Conservation (phyloP, 2,113 vertebrate genomes). For the Pristiophorus japonicus region DNA sequence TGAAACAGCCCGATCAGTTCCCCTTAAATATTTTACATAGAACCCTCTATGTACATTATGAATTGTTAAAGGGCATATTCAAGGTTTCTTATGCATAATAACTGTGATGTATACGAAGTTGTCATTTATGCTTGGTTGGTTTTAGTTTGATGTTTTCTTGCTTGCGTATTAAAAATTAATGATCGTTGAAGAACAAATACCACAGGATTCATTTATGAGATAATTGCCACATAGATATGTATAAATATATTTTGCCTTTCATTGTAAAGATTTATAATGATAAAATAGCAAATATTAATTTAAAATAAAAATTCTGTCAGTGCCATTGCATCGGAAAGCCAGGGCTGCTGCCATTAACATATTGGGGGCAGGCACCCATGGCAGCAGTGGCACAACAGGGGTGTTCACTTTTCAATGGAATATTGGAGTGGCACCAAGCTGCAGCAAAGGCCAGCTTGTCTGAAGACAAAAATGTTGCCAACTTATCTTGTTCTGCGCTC, state of each 20-base stretch:
- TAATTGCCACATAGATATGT: not conserved
- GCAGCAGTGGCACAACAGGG: not conserved
- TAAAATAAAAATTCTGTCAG: not conserved
- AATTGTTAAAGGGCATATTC: not conserved
- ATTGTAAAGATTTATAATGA: not conserved
- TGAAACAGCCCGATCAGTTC: not conserved
- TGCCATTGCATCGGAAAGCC: not conserved
- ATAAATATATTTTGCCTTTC: constrained; percentile 5
- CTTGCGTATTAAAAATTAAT: constrained; percentile 10
- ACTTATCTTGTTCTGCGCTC: no score
- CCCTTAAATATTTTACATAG: not conserved
- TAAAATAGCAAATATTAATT: not conserved
- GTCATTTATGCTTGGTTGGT: constrained; percentile 7
- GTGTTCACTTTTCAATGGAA: not conserved
- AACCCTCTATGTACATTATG: not conserved
- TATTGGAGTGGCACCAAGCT: not conserved
- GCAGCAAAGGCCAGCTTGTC: not conserved
- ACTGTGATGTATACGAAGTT: not conserved
- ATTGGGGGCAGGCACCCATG: not conserved
- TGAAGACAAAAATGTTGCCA: no score
- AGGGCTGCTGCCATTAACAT: not conserved
- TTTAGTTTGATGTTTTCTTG: not conserved
- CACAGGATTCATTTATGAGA: not conserved
- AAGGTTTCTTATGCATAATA: constrained; percentile 10
- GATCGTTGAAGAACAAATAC: constrained; percentile 30